Percentiles rank a stretch among this genome's conserved stretches.
Evolutionary conservation across 2,888 invertebrate species (phyloP).

Genomic region (Linnaemya vulpina): DNA sequence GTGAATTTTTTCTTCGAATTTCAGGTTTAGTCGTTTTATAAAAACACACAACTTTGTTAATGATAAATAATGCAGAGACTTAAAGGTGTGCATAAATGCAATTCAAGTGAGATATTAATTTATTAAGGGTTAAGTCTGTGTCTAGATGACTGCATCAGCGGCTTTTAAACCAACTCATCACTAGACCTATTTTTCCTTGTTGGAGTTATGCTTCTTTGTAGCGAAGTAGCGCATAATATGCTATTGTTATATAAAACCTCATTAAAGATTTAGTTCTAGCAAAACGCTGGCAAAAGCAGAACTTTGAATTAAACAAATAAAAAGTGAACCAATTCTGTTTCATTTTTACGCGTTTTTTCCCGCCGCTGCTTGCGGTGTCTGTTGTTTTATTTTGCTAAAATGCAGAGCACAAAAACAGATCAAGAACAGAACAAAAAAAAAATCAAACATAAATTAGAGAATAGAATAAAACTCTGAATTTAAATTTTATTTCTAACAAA

Average conservation of each 20-base stretch:
- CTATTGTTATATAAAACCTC: background rate
- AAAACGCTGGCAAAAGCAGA: constrained; percentile 7
- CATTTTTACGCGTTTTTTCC: background rate
- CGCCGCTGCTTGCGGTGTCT: background rate
- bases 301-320: constrained; percentile 10
- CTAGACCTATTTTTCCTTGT: too few relatives aligned
- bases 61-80: constrained; percentile 12
- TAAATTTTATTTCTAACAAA: constrained; percentile 53
- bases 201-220: too few relatives aligned
- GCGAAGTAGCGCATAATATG: too few relatives aligned
- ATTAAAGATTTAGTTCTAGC: constrained; percentile 5
- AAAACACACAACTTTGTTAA: constrained; percentile 13
- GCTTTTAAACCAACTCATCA: too few relatives aligned
- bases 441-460: constrained; percentile 45
- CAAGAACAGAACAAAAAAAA: constrained; percentile 36
- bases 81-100: background rate
- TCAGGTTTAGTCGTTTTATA: constrained; percentile 41
- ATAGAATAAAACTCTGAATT: constrained; percentile 46
- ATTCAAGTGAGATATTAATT: too few relatives aligned
- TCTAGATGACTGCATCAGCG: too few relatives aligned
- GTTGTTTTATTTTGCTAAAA: constrained; percentile 17
- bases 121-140: too few relatives aligned
- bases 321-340: constrained; percentile 38
- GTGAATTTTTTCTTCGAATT: constrained; percentile 48
- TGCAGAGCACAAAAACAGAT: background rate